Conservation (phyloP, 2,888 invertebrate species). For the Eristalinus aeneus region DNA sequence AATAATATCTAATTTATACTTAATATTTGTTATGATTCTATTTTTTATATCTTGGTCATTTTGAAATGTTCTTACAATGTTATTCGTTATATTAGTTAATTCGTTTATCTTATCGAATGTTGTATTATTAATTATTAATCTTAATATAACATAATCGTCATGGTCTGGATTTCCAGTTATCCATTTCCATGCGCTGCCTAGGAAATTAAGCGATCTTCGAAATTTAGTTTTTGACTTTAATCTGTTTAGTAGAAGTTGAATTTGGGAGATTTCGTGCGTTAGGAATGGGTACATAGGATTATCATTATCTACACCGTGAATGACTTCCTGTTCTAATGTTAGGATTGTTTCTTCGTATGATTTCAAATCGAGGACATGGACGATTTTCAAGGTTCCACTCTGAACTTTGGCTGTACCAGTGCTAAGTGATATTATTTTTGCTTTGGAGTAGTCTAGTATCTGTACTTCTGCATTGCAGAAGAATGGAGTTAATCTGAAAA, state of each 20-base stretch:
- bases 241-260: neutral
- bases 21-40: constrained; percentile 8
- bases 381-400: neutral
- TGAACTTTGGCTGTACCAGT: constrained; percentile 4
- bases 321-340: neutral
- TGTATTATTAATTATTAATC: constrained; percentile 16
- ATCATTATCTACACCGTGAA: neutral
- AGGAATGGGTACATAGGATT: constrained; percentile 1
- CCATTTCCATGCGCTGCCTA: constrained; percentile 21
- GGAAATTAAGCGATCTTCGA: constrained; percentile 2
- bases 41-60: neutral
- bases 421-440: neutral
- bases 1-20: constrained; percentile 33
- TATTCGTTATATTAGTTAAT: constrained; percentile 11
- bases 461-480: neutral
- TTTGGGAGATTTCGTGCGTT: neutral
- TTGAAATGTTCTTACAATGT: constrained; percentile 1
- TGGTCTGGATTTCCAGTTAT: constrained; percentile 14
- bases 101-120: constrained; percentile 34
- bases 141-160: constrained; percentile 16
- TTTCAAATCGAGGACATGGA: neutral
- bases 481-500: neutral
- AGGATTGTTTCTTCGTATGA: neutral
- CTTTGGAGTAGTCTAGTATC: constrained; percentile 1
- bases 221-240: constrained; percentile 1